Conservation (phyloP, 2,797 vertebrate genomes). For the Tympanoctomys barrerae region DNA sequence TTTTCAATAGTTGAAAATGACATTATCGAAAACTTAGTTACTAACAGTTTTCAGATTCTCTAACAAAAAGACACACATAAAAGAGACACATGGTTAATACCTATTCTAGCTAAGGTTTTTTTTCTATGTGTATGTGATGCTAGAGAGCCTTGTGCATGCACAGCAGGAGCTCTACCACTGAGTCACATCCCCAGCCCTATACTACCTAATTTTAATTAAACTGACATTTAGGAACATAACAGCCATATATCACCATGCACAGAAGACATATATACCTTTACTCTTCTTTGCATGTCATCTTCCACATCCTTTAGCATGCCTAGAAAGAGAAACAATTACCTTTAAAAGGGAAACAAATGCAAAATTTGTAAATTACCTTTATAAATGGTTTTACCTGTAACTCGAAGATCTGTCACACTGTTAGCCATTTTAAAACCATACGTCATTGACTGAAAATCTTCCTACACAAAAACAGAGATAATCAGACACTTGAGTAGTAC, state of each 20-base stretch:
- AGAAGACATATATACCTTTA: constrained; percentile 92
- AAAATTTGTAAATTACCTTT: constrained; percentile 56
- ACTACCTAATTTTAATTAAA: constrained; percentile 8
- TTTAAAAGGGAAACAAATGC: constrained; percentile 42
- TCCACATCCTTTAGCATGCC: constrained; percentile 99
- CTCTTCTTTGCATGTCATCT: constrained; percentile 98
- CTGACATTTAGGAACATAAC: constrained; percentile 10
- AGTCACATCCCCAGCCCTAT: neutral
- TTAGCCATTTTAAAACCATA: constrained; percentile 99
- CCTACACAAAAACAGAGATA: constrained; percentile 88
- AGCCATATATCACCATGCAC: neutral
- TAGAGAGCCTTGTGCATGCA: neutral
- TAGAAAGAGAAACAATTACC: constrained; percentile 81
- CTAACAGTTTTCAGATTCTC: constrained; percentile 1
- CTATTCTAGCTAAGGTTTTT: neutral
- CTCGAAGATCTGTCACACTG: constrained; percentile 97
- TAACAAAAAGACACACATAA: neutral
- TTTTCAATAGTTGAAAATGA: constrained; percentile 49
- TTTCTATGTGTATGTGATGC: neutral
- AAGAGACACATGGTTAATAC: neutral
- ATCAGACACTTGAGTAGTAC: constrained; percentile 32
- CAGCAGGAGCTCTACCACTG: neutral
- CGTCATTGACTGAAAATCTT: constrained; percentile 99
- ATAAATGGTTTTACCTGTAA: constrained; percentile 92
- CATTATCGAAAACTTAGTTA: constrained; percentile 5